These are phyloP conservation scores for Notodonta ziczac DNA, from an alignment of 2,888 invertebrate species.

Conservation along the genomic window DNA sequence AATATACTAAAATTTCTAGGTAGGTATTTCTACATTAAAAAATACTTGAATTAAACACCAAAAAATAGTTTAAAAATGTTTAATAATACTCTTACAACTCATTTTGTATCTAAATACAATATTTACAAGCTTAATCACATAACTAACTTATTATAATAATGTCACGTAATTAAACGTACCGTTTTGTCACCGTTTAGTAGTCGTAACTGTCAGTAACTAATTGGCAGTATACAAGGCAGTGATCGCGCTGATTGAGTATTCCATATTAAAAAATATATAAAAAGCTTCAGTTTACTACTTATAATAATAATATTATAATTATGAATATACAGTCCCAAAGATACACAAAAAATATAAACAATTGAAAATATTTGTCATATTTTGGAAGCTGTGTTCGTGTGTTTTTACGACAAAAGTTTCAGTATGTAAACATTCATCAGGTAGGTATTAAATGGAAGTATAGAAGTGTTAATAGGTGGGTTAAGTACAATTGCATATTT, in stretches of 20 bases:
- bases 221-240: constrained; percentile 60
- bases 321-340: constrained; percentile 64
- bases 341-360: constrained; percentile 49
- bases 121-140: constrained; percentile 78
- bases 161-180: constrained; percentile 47
- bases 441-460: too few species aligned
- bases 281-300: constrained; percentile 44
- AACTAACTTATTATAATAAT: constrained; percentile 56
- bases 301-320: constrained; percentile 40
- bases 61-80: constrained; percentile 61
- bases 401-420: too few species aligned
- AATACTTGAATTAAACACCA: not conserved
- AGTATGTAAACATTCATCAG: too few species aligned
- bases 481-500: not conserved
- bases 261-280: constrained; percentile 36
- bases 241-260: constrained; percentile 40
- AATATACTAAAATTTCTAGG: too few species aligned
- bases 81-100: constrained; percentile 80
- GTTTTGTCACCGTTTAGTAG: constrained; percentile 29
- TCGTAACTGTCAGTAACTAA: constrained; percentile 32
- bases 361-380: too few species aligned
- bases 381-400: too few species aligned
- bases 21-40: too few species aligned
- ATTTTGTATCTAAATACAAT: constrained; percentile 81
- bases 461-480: not conserved